Conservation (phyloP, 1,140 invertebrate species). For the Lasioglossum albipes region DNA sequence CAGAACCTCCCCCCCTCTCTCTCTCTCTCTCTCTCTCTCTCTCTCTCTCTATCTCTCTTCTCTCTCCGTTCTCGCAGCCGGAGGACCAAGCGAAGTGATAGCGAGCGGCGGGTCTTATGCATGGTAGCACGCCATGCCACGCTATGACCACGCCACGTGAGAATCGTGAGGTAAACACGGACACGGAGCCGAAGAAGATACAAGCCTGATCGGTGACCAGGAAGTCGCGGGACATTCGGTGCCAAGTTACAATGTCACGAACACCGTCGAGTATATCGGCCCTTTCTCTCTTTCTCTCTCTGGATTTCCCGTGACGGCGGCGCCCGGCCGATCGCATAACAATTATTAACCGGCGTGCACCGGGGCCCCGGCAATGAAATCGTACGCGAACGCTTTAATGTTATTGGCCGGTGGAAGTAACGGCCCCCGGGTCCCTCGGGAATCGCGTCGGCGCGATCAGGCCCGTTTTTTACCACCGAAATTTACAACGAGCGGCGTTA, state of each 20-base stretch:
- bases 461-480: not conserved
- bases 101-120: conserved; percentile 33
- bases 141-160: conserved; percentile 43
- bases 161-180: conserved; percentile 60
- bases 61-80: no score
- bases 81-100: conserved; percentile 18
- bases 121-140: conserved; percentile 54
- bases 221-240: conserved; percentile 55
- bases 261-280: not conserved
- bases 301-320: no score
- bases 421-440: no score
- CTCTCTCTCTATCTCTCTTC: conserved; percentile 4
- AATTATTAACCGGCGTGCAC: not conserved
- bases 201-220: conserved; percentile 55
- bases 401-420: not conserved
- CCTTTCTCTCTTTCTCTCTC: no score
- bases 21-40: no score
- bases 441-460: no score
- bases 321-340: not conserved
- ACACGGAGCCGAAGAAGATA: conserved; percentile 60
- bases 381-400: not conserved
- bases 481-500: conserved; percentile 3
- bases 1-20: conserved; percentile 55
- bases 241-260: conserved; percentile 54
- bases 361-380: not conserved